Base-by-base conservation (phyloP, 1,140 invertebrate species). In the Pseudobourletiella spinata region DNA sequence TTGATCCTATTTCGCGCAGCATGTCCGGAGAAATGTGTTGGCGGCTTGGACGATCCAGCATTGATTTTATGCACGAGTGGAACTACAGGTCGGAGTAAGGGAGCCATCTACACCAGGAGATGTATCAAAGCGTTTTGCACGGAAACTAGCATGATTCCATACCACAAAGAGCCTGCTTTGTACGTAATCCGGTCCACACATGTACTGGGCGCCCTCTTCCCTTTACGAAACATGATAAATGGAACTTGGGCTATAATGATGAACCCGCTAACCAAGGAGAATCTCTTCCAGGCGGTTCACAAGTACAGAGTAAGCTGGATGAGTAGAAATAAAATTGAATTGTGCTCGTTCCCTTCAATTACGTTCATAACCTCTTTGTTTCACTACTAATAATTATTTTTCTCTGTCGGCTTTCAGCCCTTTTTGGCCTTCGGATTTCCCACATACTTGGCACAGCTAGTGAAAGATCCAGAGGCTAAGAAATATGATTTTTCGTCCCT, bases 271-370 rank as follows among this genome's bases (percentile, higher is more conserved):
- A 70, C 70, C 4, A 68, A 66, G 56, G 43, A 67, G 22, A 67
- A 64, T 46, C 69, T 70, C 50, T 64, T 71, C 43, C 67, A 69
- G 32, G 62, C 69, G 16, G 64, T 71, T 8, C 61, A 68, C 26
- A 56, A 56, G 20, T 64, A 70, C 42, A 64, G 69, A 22, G 69
- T 70, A 61, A 52, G n/a, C 20, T 6, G 24, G 16, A n/a, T n/a
- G n/a, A n/a, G n/a, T n/a, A n/a, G n/a, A n/a, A n/a, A 42, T 18
- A 42, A 42, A 42, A 14, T 42, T 14, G 18, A 42, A 42, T 18
- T 14, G 35, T 14, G 18, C 14, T 18, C 35, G 18, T 42, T 14
- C 35, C 35, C 16, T 15, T 11, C 22, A n/a, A 6, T 25, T n/a
- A 48, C 11, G 11, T 25, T 18, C 18, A 20, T 18, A 30, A n/a